Conservation (phyloP, 2,888 invertebrate genomes). For the Aporophyla lueneburgensis region DNA sequence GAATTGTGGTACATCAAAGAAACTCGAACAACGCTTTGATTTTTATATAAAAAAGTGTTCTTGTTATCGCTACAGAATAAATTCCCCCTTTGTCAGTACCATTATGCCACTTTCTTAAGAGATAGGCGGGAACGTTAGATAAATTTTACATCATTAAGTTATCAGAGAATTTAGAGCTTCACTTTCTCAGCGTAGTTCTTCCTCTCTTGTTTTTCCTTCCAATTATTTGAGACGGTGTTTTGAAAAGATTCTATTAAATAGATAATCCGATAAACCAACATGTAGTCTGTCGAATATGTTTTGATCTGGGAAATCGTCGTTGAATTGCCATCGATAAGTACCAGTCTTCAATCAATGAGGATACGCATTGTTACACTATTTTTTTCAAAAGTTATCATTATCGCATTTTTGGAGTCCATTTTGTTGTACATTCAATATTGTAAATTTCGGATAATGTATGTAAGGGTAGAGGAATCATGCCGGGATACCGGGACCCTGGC, state of each 20-base stretch:
- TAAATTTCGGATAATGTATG: not conserved
- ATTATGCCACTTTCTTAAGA: slow-evolving; percentile 73
- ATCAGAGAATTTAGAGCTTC: slow-evolving; percentile 52
- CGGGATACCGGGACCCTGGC: too few relatives aligned
- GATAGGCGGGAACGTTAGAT: slow-evolving; percentile 65
- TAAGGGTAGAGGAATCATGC: too few relatives aligned
- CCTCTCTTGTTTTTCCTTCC: slow-evolving; percentile 38
- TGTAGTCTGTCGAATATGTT: not conserved
- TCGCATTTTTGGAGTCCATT: not conserved
- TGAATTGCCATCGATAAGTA: not conserved
- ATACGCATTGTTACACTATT: slow-evolving; percentile 9
- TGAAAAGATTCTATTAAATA: slow-evolving; percentile 22
- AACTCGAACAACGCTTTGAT: slow-evolving; percentile 84
- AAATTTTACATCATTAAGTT: slow-evolving; percentile 64
- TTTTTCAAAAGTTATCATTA: not conserved
- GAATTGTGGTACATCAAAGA: slow-evolving; percentile 87
- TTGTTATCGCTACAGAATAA: slow-evolving; percentile 83
- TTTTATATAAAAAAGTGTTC: slow-evolving; percentile 85
- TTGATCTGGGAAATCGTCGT: not conserved
- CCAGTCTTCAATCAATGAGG: not conserved
- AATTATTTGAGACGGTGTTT: slow-evolving; percentile 32
- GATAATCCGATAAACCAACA: slow-evolving; percentile 15
- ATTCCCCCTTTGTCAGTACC: slow-evolving; percentile 75
- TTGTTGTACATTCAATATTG: slow-evolving; percentile 4
- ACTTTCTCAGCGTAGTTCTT: slow-evolving; percentile 35